These are phyloP conservation scores for Craseonycteris thonglongyai DNA, from an alignment of 2,113 vertebrate species.

Conservation along the genomic window DNA sequence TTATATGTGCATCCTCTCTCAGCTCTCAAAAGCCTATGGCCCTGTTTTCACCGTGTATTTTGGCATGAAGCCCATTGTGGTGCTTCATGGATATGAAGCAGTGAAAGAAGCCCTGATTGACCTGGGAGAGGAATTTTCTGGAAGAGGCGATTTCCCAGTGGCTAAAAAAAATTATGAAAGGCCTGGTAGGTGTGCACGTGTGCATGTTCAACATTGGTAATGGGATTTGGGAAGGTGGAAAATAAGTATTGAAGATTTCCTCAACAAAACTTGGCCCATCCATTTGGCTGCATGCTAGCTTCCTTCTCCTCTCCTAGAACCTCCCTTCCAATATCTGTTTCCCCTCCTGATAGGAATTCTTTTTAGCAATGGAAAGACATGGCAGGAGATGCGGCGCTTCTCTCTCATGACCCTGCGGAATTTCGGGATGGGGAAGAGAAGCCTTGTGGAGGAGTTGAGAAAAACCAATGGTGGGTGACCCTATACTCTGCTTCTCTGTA, in stretches of 20 bases:
- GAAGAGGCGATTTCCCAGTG: constrained; percentile 67
- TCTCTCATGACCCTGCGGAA: background rate
- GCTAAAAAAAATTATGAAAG: constrained; percentile 1
- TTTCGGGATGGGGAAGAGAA: constrained; percentile 60
- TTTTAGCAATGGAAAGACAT: constrained; percentile 67
- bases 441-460: constrained; percentile 28
- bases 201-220: fast-evolving
- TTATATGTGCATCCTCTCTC: background rate
- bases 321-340: background rate
- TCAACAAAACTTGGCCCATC: background rate
- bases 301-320: background rate
- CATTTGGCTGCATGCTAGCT: background rate
- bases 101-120: constrained; percentile 80
- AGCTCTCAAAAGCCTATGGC: constrained; percentile 74
- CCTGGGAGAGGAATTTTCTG: constrained; percentile 75
- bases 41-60: constrained; percentile 72
- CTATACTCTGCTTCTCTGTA: too few species aligned
- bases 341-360: constrained; percentile 51
- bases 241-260: background rate
- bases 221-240: background rate
- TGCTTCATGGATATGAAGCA: constrained; percentile 75
- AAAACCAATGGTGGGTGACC: constrained; percentile 24
- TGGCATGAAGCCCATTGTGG: constrained; percentile 67
- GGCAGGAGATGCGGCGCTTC: constrained; percentile 72
- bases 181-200: constrained; percentile 48